These are phyloP conservation scores for Brienomyrus brachyistius DNA, from an alignment of 2,113 vertebrate species.

Conservation along the genomic window DNA sequence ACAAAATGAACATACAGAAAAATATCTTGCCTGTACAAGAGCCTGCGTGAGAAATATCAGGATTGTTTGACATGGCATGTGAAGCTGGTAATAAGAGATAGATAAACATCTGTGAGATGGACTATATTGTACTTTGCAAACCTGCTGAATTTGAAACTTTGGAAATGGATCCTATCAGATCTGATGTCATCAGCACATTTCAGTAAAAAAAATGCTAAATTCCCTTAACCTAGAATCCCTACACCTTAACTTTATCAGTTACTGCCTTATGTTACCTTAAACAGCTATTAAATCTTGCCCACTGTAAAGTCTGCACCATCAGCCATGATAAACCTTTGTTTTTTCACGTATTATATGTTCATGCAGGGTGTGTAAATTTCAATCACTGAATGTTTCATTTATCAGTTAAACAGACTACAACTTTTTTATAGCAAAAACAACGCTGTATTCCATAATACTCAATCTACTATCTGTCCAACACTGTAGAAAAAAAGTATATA, in stretches of 20 bases:
- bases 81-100: slow-evolving; percentile 30
- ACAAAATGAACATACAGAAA: slow-evolving; percentile 22
- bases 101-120: slow-evolving; percentile 36
- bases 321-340: neutral
- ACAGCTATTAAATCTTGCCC: neutral
- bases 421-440: neutral
- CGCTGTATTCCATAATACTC: neutral
- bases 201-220: slow-evolving; percentile 33
- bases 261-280: neutral
- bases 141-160: slow-evolving; percentile 55
- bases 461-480: neutral
- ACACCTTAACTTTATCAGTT: slow-evolving; percentile 7
- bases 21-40: slow-evolving; percentile 27
- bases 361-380: neutral
- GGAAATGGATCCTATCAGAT: slow-evolving; percentile 37
- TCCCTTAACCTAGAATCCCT: neutral
- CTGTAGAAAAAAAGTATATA: neutral
- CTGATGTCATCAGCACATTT: slow-evolving; percentile 58
- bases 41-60: slow-evolving; percentile 49
- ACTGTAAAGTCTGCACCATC: neutral
- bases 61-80: slow-evolving; percentile 25
- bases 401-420: neutral
- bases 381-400: neutral
- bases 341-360: neutral
- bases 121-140: slow-evolving; percentile 51